Conservation (phyloP, 1,140 invertebrate species). For the Lucilia sericata region DNA sequence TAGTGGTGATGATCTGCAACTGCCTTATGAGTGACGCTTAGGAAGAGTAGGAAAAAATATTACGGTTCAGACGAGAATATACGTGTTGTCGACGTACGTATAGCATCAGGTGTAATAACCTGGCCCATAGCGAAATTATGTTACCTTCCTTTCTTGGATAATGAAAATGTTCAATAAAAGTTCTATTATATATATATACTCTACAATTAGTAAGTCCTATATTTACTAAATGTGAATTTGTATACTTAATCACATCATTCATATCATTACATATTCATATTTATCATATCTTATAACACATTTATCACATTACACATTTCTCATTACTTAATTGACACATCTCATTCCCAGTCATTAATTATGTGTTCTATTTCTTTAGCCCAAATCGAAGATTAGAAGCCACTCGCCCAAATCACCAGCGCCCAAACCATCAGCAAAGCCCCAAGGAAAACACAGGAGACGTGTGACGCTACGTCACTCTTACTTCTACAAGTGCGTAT, state of each 20-base stretch:
- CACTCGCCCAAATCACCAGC: neutral
- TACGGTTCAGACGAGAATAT: neutral
- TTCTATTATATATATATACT: neutral
- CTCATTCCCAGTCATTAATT: neutral
- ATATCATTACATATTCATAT: neutral
- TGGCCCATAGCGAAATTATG: neutral
- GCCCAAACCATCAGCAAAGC: neutral
- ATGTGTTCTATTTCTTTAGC: neutral
- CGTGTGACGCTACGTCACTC: no score
- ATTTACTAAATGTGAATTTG: no score
- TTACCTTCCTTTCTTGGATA: neutral
- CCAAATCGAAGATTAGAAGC: neutral
- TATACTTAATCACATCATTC: neutral
- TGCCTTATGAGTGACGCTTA: conserved; percentile 58
- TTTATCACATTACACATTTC: neutral
- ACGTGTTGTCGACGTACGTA: conserved; percentile 23
- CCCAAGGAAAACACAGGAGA: neutral
- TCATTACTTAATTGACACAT: neutral
- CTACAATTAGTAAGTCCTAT: neutral
- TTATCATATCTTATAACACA: neutral
- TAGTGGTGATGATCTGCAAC: conserved; percentile 59
- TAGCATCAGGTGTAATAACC: conserved; percentile 18
- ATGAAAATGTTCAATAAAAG: neutral
- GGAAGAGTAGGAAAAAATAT: conserved; percentile 53
- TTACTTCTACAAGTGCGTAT: neutral